These are phyloP conservation scores for Propithecus coquereli DNA, from an alignment of 2,113 vertebrate genomes.

Conservation along the genomic window DNA sequence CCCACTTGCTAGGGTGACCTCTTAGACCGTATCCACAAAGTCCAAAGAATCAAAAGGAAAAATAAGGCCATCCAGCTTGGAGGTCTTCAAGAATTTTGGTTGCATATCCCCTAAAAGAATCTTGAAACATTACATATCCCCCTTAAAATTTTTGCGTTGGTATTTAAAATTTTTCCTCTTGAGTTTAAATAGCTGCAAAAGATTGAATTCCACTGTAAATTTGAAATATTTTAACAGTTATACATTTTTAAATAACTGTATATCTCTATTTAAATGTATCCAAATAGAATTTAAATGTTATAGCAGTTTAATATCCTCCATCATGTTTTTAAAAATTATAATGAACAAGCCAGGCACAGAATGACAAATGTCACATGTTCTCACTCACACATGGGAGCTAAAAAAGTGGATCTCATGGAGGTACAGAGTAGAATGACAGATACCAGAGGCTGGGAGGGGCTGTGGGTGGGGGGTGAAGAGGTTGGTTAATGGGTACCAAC, in stretches of 20 bases:
- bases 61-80: background rate
- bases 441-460: too few species aligned
- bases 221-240: constrained; percentile 7
- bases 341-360: too few species aligned
- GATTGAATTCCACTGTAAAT: background rate
- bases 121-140: background rate
- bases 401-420: too few species aligned
- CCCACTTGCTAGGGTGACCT: background rate
- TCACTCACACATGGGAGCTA: too few species aligned
- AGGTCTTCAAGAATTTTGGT: background rate
- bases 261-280: background rate
- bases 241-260: background rate
- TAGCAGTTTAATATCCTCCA: background rate
- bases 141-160: background rate
- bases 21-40: background rate
- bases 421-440: too few species aligned
- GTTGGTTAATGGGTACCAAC: too few species aligned
- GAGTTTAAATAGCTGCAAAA: constrained; percentile 8
- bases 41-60: background rate
- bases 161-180: background rate
- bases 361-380: too few species aligned
- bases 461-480: too few species aligned
- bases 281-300: constrained; percentile 9
- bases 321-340: background rate
- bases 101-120: background rate